phyloP scores from a whole-genome alignment of 2,797 vertebrate genomes.

The Margarornis squamiger region DNA sequence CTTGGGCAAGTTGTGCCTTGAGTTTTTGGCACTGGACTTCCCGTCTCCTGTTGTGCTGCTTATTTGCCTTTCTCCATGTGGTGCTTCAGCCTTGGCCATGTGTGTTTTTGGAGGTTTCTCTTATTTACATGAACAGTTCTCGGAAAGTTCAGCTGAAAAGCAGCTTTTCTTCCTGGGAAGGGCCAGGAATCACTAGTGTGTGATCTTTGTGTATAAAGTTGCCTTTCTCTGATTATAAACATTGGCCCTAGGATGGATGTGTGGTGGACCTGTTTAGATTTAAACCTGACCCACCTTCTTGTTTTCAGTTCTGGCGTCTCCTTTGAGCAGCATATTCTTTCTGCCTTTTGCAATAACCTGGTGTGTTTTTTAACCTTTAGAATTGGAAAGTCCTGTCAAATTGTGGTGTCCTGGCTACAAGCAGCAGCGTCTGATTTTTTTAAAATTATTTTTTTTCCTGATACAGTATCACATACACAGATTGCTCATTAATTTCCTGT shows the following conservation, averaged over 20 bases:
- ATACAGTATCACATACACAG: not conserved
- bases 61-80: conserved; percentile 16
- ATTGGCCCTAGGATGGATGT: conserved; percentile 54
- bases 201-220: conserved; percentile 61
- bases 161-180: conserved; percentile 43
- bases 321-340: not conserved
- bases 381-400: not conserved
- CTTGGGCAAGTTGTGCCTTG: not conserved
- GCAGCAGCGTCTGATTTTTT: accelerated
- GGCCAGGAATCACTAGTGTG: not conserved
- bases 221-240: conserved; percentile 63
- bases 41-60: not conserved
- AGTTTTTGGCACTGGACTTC: not conserved
- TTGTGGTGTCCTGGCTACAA: not conserved
- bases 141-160: conserved; percentile 56
- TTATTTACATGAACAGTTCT: conserved; percentile 53
- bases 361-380: not conserved
- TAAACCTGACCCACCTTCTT: conserved; percentile 35
- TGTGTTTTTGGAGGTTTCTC: not conserved
- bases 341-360: not conserved
- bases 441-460: accelerated
- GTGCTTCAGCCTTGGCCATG: not conserved
- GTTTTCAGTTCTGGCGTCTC: not conserved
- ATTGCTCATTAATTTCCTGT: not conserved
- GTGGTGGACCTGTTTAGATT: conserved; percentile 56